Percentiles rank a stretch among this genome's conserved stretches.
Conservation (phyloP, 1,140 invertebrate genomes). For the Ladona fulva region DNA sequence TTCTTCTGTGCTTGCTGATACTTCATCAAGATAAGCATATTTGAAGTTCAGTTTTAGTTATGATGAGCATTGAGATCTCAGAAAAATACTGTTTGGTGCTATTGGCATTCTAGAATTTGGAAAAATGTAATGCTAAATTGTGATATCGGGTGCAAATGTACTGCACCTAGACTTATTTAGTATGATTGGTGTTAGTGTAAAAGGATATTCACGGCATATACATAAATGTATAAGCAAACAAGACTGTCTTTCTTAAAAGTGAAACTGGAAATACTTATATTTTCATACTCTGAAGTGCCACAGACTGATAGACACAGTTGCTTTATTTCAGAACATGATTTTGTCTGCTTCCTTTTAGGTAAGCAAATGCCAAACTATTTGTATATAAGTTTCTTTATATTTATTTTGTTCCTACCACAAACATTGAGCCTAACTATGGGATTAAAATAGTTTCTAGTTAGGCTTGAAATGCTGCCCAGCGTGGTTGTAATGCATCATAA, state of each 20-base stretch:
- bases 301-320: neutral
- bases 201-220: neutral
- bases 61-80: conserved; percentile 9
- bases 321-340: neutral
- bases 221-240: neutral
- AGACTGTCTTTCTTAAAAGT: conserved; percentile 10
- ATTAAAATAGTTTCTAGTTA: neutral
- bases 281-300: neutral
- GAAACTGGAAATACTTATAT: conserved; percentile 7
- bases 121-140: conserved; percentile 3
- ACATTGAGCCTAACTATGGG: neutral
- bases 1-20: neutral
- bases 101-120: conserved; percentile 9
- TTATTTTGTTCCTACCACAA: conserved; percentile 10
- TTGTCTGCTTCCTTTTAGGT: neutral
- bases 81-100: conserved; percentile 1
- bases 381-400: conserved; percentile 10
- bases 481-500: neutral
- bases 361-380: neutral
- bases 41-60: conserved; percentile 3
- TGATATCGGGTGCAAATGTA: neutral
- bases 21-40: neutral
- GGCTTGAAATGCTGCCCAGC: neutral
- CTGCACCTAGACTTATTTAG: neutral
- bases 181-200: neutral